These are phyloP conservation scores for Callimorpha dominula DNA, from an alignment of 2,888 invertebrate species.

Conservation along the genomic window DNA sequence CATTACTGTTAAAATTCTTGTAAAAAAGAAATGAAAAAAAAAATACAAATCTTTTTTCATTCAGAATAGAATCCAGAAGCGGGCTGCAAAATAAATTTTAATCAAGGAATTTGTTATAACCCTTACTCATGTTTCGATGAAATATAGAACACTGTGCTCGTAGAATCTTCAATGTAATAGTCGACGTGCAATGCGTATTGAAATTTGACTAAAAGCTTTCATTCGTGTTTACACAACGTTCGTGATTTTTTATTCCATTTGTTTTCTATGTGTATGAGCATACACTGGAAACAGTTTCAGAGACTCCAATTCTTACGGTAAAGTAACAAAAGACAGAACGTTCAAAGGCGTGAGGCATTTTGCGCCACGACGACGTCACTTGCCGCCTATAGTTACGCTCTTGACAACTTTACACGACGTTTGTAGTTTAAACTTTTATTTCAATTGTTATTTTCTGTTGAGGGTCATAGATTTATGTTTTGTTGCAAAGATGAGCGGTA, in stretches of 20 bases:
- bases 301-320: constrained; percentile 54
- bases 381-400: constrained; percentile 21
- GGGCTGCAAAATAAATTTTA: background rate
- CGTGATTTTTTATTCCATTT: constrained; percentile 41
- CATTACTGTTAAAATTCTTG: background rate
- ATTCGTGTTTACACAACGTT: constrained; percentile 40
- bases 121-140: background rate
- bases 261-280: constrained; percentile 35
- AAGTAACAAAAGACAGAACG: constrained; percentile 59
- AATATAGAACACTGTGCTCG: constrained; percentile 8
- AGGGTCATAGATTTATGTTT: constrained; percentile 1
- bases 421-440: constrained; percentile 30
- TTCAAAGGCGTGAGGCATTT: constrained; percentile 57
- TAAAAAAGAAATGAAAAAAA: no score
- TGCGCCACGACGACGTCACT: constrained; percentile 36
- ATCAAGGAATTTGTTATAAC: constrained; percentile 3
- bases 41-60: background rate
- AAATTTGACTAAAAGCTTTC: constrained; percentile 42
- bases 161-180: constrained; percentile 6
- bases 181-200: constrained; percentile 21
- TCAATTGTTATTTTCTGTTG: constrained; percentile 2
- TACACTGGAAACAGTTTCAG: constrained; percentile 46
- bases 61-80: background rate
- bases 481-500: background rate
- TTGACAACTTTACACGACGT: constrained; percentile 30